These are phyloP conservation scores for Caenorhabditis imperialis DNA, from an alignment of 2,888 invertebrate species.

Conservation along the genomic window DNA sequence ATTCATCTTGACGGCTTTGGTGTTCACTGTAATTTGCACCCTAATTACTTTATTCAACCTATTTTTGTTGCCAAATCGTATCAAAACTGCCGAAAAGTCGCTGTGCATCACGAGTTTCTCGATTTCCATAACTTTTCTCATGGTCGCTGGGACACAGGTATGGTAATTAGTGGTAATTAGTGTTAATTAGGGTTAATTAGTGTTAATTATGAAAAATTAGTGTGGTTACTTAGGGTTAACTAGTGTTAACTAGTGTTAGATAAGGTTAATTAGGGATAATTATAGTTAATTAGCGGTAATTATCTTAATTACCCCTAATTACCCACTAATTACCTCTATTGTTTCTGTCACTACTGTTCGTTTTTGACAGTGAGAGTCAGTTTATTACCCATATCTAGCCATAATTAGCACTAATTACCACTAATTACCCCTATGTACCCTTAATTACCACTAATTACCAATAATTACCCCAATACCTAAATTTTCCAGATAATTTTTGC, in stretches of 20 bases:
- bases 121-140: slow-evolving; percentile 17
- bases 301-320: too few species aligned
- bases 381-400: too few species aligned
- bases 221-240: too few species aligned
- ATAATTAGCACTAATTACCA: too few species aligned
- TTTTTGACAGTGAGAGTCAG: background rate
- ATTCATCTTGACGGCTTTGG: slow-evolving; percentile 9
- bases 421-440: too few species aligned
- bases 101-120: slow-evolving; percentile 11
- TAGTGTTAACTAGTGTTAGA: too few species aligned
- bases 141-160: slow-evolving; percentile 24
- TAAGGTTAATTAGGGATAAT: too few species aligned
- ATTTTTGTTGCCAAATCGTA: slow-evolving; percentile 10
- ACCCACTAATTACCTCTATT: too few species aligned
- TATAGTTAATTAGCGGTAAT: too few species aligned
- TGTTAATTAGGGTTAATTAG: background rate
- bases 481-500: slow-evolving; percentile 3
- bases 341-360: background rate
- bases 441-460: too few species aligned
- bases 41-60: slow-evolving; percentile 23
- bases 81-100: slow-evolving; percentile 31
- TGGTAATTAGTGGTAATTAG: too few species aligned
- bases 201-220: too few species aligned
- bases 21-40: slow-evolving; percentile 26
- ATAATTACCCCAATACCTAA: background rate